phyloP scores from a whole-genome alignment of 2,888 invertebrate genomes.

The Macrophya annulata region DNA sequence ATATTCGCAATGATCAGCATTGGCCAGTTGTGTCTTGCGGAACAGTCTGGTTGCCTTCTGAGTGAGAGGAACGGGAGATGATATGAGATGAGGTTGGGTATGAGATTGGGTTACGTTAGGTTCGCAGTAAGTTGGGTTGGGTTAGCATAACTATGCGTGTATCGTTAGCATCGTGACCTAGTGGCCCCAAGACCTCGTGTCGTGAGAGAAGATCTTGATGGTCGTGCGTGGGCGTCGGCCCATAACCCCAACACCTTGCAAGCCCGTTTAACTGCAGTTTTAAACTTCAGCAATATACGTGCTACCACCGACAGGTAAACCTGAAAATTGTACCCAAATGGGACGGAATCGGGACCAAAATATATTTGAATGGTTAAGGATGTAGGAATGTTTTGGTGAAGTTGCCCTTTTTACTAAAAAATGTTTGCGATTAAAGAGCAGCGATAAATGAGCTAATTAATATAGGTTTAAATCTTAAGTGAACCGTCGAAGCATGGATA shows the following conservation, averaged over 20 bases:
- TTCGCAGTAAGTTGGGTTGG: constrained; percentile 34
- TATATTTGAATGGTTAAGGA: neutral
- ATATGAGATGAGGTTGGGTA: constrained; percentile 2
- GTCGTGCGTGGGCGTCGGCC: constrained; percentile 48
- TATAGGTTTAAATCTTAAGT: neutral
- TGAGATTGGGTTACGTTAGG: constrained; percentile 33
- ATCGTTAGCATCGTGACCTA: constrained; percentile 53
- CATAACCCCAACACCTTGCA: constrained; percentile 30
- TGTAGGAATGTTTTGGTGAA: neutral
- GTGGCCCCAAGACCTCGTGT: constrained; percentile 52
- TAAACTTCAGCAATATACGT: constrained; percentile 4
- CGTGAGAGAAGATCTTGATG: constrained; percentile 51
- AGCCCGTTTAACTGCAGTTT: constrained; percentile 44
- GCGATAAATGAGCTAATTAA: neutral
- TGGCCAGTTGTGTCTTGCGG: neutral
- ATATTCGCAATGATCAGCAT: neutral
- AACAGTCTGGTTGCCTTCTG: neutral
- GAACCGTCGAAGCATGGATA: neutral
- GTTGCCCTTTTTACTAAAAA: neutral
- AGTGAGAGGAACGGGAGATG: constrained; percentile 15
- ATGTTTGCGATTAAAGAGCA: neutral
- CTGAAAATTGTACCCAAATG: neutral
- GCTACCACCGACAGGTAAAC: neutral
- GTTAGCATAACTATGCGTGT: constrained; percentile 49
- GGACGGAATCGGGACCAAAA: neutral